Conservation (phyloP, 2,113 vertebrate genomes). For the Cyanocitta stelleri region DNA sequence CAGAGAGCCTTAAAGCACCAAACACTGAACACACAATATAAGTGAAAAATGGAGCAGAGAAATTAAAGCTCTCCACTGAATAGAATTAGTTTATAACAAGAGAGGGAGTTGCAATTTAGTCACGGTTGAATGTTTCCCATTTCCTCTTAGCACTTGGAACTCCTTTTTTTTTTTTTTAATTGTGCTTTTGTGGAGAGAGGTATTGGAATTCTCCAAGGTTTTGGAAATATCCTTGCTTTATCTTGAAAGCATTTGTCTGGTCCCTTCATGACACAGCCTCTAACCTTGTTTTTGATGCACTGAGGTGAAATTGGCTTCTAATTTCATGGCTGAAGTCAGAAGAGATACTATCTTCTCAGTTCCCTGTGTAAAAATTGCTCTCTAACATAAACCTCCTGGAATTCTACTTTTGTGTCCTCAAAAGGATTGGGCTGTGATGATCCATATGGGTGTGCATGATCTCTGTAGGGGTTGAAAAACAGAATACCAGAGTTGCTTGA, state of each 20-base stretch:
- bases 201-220: slow-evolving; percentile 42
- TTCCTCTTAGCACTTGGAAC: slow-evolving; percentile 38
- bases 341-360: slow-evolving; percentile 56
- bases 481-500: not conserved
- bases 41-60: not conserved
- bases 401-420: slow-evolving; percentile 39
- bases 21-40: not conserved
- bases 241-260: slow-evolving; percentile 48
- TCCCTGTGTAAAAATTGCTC: slow-evolving; percentile 47
- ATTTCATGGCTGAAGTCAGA: slow-evolving; percentile 70
- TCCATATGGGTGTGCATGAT: not conserved
- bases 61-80: slow-evolving; percentile 1
- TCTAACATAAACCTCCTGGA: slow-evolving; percentile 38
- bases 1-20: not conserved
- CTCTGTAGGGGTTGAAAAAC: not conserved
- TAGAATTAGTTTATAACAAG: slow-evolving; percentile 16
- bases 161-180: not conserved
- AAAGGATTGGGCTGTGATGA: not conserved
- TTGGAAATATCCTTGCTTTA: slow-evolving; percentile 56
- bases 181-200: slow-evolving; percentile 28
- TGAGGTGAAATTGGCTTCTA: slow-evolving; percentile 58
- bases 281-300: slow-evolving; percentile 40
- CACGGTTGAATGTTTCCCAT: slow-evolving; percentile 58
- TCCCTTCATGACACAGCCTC: slow-evolving; percentile 26
- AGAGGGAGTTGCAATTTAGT: slow-evolving; percentile 52